phyloP scores from a whole-genome alignment of 2,888 invertebrate genomes.

The Euphydryas editha region DNA sequence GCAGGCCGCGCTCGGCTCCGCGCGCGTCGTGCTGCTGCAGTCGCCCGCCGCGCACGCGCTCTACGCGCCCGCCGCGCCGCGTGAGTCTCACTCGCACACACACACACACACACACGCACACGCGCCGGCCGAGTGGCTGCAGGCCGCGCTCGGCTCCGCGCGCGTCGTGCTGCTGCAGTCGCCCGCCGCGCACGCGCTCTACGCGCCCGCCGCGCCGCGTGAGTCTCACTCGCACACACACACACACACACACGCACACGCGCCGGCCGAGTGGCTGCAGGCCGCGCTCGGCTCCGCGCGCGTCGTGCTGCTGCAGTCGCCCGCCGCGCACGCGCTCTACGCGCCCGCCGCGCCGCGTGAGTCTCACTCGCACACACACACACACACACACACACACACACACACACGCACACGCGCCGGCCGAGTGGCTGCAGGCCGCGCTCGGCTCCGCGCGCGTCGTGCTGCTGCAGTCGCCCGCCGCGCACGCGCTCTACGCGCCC shows the following conservation, averaged over 20 bases:
- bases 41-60: slow-evolving; percentile 52
- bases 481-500: slow-evolving; percentile 53
- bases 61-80: slow-evolving; percentile 29
- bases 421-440: slow-evolving; percentile 50
- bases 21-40: slow-evolving; percentile 47
- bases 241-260: slow-evolving; percentile 15
- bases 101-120: no score
- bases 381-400: no score
- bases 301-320: slow-evolving; percentile 47
- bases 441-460: slow-evolving; percentile 39
- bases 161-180: slow-evolving; percentile 47
- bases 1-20: slow-evolving; percentile 43
- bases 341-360: slow-evolving; percentile 2
- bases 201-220: slow-evolving; percentile 18
- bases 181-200: slow-evolving; percentile 52
- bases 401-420: no score
- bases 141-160: slow-evolving; percentile 43
- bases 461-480: slow-evolving; percentile 47
- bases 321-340: slow-evolving; percentile 53
- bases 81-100: neutral
- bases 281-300: slow-evolving; percentile 43
- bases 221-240: neutral
- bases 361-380: neutral
- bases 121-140: slow-evolving; percentile 53
- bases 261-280: slow-evolving; percentile 51